Base-by-base conservation (phyloP, 64 coral and sea anemone genomes). In the Stichodactyla mertensii region DNA sequence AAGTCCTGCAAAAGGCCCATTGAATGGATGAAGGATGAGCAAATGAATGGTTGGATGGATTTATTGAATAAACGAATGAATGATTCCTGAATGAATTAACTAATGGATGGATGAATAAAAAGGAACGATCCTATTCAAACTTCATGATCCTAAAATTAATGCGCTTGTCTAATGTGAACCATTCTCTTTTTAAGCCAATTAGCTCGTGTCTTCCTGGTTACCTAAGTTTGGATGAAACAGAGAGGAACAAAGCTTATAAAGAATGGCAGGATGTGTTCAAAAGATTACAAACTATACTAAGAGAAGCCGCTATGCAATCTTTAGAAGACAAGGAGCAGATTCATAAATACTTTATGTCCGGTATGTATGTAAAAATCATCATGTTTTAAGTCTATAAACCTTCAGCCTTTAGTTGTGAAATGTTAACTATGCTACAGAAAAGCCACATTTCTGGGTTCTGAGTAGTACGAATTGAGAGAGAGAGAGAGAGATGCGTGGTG, bases 281-380 rank as follows among this genome's bases (percentile, higher is more conserved):
- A 54, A 84, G 61, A 71, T 77, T 95, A 51, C 93, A 95, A 55
- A 19, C 55, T 24, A 36, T 95, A 18, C 82, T 95, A 10, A 91
- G 93, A 51, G 53, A 52, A 27, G 82, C 69, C 16, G 93, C 93
- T 10, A 80, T 58, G 19, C 84, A 36, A 59, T 24, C 79, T 52
- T 54, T 91, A 82, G 15, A 69, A 59, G 86, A 91, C 77, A 28
- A 84, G 14, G 89, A 80, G 51, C 16, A 74, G 18, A 62, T 91
- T 0, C 89, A 88, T 85, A 95, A 95, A 82, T 95, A 95, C 83
- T 95, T 95, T 66, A 95, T 88, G 61, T 95, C 93, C 71, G 93
- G 93, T 95, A 64, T 45, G 36, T 45, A 45, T 45, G 36, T 45
- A 45, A 45, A 45, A 45, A 4, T 45, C 36, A 45, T 45, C 36